Evolutionary conservation across 2,113 vertebrate genomes (phyloP), one percentile per base, ranked within the genome.

Genomic region (Percina caprodes): DNA sequence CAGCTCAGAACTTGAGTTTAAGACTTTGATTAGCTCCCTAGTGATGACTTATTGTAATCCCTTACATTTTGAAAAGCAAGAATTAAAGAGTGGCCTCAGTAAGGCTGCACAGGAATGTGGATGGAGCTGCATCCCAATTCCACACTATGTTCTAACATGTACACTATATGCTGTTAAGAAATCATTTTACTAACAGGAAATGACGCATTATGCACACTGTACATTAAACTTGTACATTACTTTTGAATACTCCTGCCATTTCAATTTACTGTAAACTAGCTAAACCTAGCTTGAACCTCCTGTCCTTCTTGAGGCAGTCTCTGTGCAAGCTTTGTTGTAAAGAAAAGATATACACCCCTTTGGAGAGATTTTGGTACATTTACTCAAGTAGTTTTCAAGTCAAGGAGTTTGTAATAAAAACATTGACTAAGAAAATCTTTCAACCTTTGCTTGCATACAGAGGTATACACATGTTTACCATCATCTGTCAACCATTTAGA

Each of bases 401-500:
- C 35, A 21, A 39, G 6, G 1, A 19, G 35, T 45, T 11, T 0
- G 10, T 23, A 45, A 15, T 6, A n/a, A n/a, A n/a, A 59, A n/a
- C 12, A 13, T n/a, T 16, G 49, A 65, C 21, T 24, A 26, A 42
- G 46, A 30, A 18, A 56, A 18, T 21, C 26, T 69, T 39, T 58
- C 12, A 51, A 42, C 39, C 18, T 23, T 52, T 63, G 39, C 52
- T 45, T 66, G 59, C 66, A 16, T 15, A 51, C 55, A 24, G 56
- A 68, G 14, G 26, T 33, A 71, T 68, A 68, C 54, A 69, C 39
- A 24, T 70, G 6, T 19, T 46, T 58, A 24, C 30, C 9, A 56
- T 77, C 8, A 55, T 58, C 19, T 21, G 69, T 80, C 59, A 77
- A 16, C 55, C 60, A 65, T 69, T 74, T 15, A 3, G 14, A 71